Evolutionary conservation across 2,113 vertebrate genomes (phyloP).

Genomic region (Pyxicephalus adspersus): DNA sequence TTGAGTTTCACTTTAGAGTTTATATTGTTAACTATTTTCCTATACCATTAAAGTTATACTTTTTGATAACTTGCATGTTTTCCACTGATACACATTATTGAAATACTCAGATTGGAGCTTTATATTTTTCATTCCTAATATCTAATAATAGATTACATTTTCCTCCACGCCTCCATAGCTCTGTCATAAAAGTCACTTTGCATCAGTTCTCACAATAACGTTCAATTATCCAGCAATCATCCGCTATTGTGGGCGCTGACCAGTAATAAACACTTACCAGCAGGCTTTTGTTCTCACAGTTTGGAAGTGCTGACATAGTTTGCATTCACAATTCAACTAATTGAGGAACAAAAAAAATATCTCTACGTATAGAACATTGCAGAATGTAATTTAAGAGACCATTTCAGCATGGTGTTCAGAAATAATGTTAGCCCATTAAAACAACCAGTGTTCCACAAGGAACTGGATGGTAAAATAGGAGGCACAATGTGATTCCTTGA

Average conservation of each 20-base stretch:
- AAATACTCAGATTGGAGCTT: too few relatives aligned
- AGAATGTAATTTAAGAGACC: not conserved
- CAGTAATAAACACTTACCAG: constrained; percentile 1
- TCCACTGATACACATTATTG: too few relatives aligned
- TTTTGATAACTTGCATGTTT: too few relatives aligned
- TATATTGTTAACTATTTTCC: too few relatives aligned
- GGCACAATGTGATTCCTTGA: too few relatives aligned
- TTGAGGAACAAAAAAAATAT: not conserved
- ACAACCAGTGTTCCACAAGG: too few relatives aligned
- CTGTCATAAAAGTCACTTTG: not conserved
- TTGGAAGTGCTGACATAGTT: constrained; percentile 2
- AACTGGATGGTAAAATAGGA: too few relatives aligned
- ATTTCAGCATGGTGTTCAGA: not conserved
- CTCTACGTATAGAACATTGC: not conserved
- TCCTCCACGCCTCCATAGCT: not conserved
- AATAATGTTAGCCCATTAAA: not conserved
- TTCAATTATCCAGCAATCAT: constrained; percentile 8
- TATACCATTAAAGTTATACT: too few relatives aligned
- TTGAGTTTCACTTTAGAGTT: too few relatives aligned
- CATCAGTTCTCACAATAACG: not conserved
- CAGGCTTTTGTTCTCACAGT: not conserved
- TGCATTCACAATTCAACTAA: not conserved
- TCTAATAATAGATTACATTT: not conserved
- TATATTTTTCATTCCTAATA: not conserved
- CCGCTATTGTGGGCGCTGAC: not conserved